Evolutionary conservation across 1,140 invertebrate genomes (phyloP).

Genomic region (Apis cerana): DNA sequence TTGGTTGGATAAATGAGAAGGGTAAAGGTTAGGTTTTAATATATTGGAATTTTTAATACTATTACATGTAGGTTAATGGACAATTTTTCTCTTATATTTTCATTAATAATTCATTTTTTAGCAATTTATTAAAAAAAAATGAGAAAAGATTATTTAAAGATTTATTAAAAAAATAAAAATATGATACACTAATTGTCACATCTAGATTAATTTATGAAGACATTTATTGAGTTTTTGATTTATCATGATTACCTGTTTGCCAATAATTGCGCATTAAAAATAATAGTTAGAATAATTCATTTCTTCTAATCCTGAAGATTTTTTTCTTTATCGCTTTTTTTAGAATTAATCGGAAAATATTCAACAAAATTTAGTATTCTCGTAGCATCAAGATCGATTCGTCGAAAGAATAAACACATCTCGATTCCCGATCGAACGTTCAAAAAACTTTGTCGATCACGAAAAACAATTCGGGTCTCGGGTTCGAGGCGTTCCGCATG

Average conservation of each 20-base stretch:
- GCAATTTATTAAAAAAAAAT: too few species aligned
- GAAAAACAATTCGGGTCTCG: not conserved
- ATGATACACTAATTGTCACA: not conserved
- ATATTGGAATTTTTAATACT: too few species aligned
- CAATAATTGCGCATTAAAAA: not conserved
- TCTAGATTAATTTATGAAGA: not conserved
- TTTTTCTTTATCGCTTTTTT: not conserved
- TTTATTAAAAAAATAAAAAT: not conserved
- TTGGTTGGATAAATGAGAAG: not conserved
- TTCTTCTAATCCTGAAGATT: not conserved
- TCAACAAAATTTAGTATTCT: not conserved
- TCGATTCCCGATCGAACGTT: too few species aligned
- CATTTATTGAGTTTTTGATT: conserved; percentile 1
- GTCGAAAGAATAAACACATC: too few species aligned
- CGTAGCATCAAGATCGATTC: not conserved
- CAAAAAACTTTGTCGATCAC: not conserved
- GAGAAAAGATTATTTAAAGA: not conserved
- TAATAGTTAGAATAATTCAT: not conserved
- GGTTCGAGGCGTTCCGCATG: not conserved
- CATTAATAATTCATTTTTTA: too few species aligned
- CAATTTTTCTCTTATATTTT: too few species aligned
- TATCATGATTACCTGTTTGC: not conserved
- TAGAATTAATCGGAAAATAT: too few species aligned
- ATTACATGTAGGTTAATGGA: too few species aligned
- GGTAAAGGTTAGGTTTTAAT: not conserved